Evolutionary conservation across 2,888 invertebrate genomes (phyloP).

Genomic region (Protonemura montana): DNA sequence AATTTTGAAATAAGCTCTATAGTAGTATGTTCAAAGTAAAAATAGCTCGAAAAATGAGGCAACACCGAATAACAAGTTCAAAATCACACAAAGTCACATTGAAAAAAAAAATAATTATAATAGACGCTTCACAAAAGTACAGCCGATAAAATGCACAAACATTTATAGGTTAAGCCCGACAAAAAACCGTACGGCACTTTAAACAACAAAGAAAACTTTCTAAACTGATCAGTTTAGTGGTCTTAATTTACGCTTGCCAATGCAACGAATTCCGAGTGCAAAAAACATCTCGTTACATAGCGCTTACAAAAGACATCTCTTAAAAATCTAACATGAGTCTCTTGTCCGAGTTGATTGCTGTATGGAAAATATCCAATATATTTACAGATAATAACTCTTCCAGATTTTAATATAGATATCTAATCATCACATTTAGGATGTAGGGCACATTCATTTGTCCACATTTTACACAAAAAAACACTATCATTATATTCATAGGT

Average conservation of each 20-base stretch:
- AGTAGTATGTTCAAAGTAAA: too few species aligned
- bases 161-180: not conserved
- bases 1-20: too few species aligned
- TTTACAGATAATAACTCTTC: not conserved
- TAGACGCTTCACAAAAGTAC: not conserved
- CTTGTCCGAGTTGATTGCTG: not conserved
- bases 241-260: not conserved
- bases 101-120: not conserved
- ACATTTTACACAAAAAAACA: not conserved
- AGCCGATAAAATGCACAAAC: not conserved
- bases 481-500: not conserved
- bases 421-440: not conserved
- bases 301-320: not conserved
- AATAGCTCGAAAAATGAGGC: too few species aligned
- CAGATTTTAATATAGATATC: not conserved
- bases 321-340: not conserved
- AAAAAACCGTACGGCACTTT: not conserved
- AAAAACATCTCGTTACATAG: not conserved
- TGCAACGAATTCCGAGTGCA: not conserved
- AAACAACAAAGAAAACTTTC: conserved; percentile 4
- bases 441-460: not conserved
- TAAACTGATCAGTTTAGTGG: not conserved
- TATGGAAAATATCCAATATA: not conserved
- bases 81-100: not conserved
- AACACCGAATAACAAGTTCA: not conserved